phyloP scores from a whole-genome alignment of 2,113 vertebrate genomes.

The Bos taurus region ARS-UCD2.0 NC_037333.1:28364501-28365000 shows the following conservation, averaged over 20 bases:
- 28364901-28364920: not conserved
- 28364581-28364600: not conserved
- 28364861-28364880: not conserved
- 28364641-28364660: not conserved
- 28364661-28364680: not conserved
- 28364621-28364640: not conserved
- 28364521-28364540: not conserved
- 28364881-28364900: not conserved
- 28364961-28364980: not conserved
- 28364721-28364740: not conserved
- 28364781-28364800: not conserved
- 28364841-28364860: not conserved
- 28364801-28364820: not conserved
- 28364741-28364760: not conserved
- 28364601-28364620: not conserved
- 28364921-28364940: not conserved
- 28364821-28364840: not conserved
- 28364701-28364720: not conserved
- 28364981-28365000: not conserved
- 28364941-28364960: not conserved
- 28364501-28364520: not conserved
- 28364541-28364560: not conserved
- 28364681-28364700: not conserved
- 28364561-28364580: not conserved
- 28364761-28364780: not conserved